phyloP scores from a whole-genome alignment of 2,113 vertebrate genomes.

The Osmerus eperlanus region DNA sequence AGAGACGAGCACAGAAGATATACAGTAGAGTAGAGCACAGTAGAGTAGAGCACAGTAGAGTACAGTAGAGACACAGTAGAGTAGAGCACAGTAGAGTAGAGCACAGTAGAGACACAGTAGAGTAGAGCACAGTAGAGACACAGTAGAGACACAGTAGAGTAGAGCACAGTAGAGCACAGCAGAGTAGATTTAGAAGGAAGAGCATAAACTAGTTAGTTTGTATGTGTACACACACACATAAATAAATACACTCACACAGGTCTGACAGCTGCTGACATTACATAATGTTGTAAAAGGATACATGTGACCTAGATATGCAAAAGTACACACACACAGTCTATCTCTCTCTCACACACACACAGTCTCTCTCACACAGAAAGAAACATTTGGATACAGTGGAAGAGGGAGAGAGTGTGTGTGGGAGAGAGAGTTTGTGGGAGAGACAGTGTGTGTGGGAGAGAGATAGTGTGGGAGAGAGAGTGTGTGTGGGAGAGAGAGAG shows the following conservation, averaged over 20 bases:
- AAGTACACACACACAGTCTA: background rate
- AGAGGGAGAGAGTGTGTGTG: background rate
- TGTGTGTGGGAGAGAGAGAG: background rate
- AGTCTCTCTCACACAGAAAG: background rate
- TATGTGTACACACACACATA: too few relatives aligned
- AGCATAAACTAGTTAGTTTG: too few relatives aligned
- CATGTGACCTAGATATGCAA: background rate
- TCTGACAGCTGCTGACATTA: background rate
- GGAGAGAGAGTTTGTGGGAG: background rate
- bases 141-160: background rate
- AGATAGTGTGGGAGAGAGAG: background rate
- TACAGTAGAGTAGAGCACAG: background rate
- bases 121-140: too few relatives aligned
- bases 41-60: background rate
- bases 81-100: too few relatives aligned
- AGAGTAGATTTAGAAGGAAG: too few relatives aligned
- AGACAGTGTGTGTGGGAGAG: background rate
- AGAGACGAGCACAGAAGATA: too few relatives aligned
- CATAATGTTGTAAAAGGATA: background rate
- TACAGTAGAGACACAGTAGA: too few relatives aligned
- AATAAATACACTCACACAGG: background rate
- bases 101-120: too few relatives aligned
- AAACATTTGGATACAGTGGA: background rate
- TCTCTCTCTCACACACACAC: background rate
- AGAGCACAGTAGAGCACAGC: too few relatives aligned